Evolutionary conservation across 2,888 invertebrate species (phyloP).

Genomic region (Lasioglossum vierecki): DNA sequence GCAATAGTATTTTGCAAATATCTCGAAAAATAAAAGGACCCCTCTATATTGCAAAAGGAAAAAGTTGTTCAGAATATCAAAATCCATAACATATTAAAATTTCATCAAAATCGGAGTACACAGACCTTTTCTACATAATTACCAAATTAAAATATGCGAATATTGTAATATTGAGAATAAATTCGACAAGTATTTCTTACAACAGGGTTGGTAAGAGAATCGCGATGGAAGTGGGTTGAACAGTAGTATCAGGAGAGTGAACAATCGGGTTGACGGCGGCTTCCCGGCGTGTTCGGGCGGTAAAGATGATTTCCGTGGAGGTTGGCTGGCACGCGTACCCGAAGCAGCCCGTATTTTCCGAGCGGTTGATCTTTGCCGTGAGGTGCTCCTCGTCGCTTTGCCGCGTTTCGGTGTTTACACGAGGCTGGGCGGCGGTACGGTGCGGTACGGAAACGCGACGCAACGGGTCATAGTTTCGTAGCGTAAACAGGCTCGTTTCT

Average conservation of each 20-base stretch:
- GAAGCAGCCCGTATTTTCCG: conserved; percentile 10
- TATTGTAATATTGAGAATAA: too few relatives aligned
- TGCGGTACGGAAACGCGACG: background rate
- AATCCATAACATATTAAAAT: too few relatives aligned
- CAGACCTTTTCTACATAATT: too few relatives aligned
- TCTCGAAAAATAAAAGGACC: too few relatives aligned
- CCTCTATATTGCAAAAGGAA: too few relatives aligned
- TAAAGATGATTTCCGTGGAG: conserved; percentile 2
- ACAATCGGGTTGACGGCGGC: background rate
- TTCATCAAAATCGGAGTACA: too few relatives aligned
- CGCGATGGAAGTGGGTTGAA: background rate
- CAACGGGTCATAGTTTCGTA: conserved; percentile 23
- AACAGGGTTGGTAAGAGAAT: background rate
- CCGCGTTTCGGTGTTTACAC: conserved; percentile 9
- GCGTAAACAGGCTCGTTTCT: conserved; percentile 34
- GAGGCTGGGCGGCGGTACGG: background rate
- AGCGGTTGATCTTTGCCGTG: background rate
- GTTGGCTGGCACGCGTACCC: background rate
- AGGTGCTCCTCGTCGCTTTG: background rate
- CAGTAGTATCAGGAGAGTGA: background rate
- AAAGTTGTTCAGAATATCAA: too few relatives aligned
- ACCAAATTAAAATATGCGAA: too few relatives aligned
- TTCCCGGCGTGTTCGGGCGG: background rate
- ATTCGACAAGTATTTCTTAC: background rate
- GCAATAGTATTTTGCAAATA: too few relatives aligned